Percentiles rank a stretch among this genome's conserved stretches.
Evolutionary conservation across 2,888 invertebrate species (phyloP).

Genomic region (Mystacides longicornis): DNA sequence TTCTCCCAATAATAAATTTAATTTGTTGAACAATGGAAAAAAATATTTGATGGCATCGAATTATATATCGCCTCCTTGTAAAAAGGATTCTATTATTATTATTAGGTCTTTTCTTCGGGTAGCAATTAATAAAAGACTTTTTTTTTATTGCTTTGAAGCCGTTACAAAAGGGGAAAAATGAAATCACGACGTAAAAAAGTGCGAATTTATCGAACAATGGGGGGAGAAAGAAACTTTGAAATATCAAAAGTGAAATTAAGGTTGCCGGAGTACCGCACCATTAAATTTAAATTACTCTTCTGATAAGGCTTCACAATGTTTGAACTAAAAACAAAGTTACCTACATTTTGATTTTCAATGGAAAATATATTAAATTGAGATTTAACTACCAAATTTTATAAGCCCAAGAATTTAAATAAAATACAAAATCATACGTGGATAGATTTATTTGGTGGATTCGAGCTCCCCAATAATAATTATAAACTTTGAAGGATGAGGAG

Average conservation of each 20-base stretch:
- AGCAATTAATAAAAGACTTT: slow-evolving; percentile 16
- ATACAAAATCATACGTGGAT: too few relatives aligned
- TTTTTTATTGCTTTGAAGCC: neutral
- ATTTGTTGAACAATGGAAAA: neutral
- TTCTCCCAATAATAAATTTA: neutral
- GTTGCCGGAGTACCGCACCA: neutral
- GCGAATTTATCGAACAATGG: neutral
- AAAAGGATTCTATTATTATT: slow-evolving; percentile 7
- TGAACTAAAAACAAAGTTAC: neutral
- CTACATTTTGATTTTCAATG: too few relatives aligned
- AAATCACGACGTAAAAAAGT: neutral
- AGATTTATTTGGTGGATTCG: too few relatives aligned
- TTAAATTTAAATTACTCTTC: neutral
- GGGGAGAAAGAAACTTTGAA: neutral
- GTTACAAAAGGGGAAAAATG: neutral
- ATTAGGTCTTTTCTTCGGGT: slow-evolving; percentile 12
- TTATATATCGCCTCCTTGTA: neutral
- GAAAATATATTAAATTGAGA: too few relatives aligned
- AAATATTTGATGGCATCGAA: neutral
- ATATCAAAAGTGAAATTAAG: neutral
- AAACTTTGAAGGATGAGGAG: too few relatives aligned
- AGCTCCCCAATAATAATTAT: too few relatives aligned
- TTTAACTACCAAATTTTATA: too few relatives aligned
- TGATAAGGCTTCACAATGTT: neutral
- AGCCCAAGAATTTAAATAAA: too few relatives aligned